Percentiles rank a stretch among this genome's conserved stretches.
Conservation (phyloP, 1,140 invertebrate genomes). For the Drosophila funebris region DNA sequence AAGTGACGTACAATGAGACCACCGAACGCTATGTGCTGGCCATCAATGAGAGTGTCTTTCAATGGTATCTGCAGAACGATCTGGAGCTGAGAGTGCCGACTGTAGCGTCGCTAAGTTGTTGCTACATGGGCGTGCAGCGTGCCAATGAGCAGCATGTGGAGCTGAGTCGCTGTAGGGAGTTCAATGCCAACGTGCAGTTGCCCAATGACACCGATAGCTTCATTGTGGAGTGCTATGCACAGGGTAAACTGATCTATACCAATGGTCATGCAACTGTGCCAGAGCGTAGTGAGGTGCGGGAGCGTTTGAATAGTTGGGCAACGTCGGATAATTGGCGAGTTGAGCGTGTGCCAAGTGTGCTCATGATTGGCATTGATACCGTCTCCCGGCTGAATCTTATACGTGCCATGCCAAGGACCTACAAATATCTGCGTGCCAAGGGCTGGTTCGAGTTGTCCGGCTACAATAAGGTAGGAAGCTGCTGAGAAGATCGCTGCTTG, state of each 20-base stretch:
- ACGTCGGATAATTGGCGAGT: too few species aligned
- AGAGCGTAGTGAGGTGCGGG: constrained; percentile 12
- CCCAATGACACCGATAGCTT: constrained; percentile 83
- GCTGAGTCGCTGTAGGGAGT: constrained; percentile 54
- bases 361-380: constrained; percentile 91
- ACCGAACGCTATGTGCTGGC: constrained; percentile 54
- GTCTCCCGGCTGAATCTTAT: constrained; percentile 90
- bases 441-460: constrained; percentile 84
- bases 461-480: constrained; percentile 83
- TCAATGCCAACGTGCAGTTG: constrained; percentile 70
- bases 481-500: neutral
- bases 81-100: neutral
- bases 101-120: constrained; percentile 83
- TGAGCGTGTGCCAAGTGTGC: constrained; percentile 82
- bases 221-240: constrained; percentile 82
- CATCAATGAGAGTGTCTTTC: constrained; percentile 59
- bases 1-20: constrained; percentile 67
- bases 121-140: constrained; percentile 84
- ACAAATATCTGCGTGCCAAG: constrained; percentile 86
- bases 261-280: constrained; percentile 61
- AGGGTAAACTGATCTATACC: constrained; percentile 56
- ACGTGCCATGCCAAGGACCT: constrained; percentile 89
- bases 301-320: constrained; percentile 41
- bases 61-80: constrained; percentile 54
- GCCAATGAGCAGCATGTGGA: neutral